Conservation (phyloP, 2,888 invertebrate species). For the Flexamia atlantica region DNA sequence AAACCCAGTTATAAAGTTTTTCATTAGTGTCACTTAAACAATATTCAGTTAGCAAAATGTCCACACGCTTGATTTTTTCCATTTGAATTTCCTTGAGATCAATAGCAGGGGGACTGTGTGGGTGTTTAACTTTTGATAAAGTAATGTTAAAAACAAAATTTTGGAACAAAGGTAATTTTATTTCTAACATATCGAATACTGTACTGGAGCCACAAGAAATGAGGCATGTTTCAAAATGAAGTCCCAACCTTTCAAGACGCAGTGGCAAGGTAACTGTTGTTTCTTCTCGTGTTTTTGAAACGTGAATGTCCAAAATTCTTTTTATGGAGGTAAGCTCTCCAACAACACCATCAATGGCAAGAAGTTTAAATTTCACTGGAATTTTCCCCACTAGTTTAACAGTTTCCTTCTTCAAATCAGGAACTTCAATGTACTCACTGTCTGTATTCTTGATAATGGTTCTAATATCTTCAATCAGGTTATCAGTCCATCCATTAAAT, state of each 20-base stretch:
- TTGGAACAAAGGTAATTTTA: background rate
- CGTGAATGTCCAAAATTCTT: background rate
- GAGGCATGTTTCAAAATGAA: conserved; percentile 10
- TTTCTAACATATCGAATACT: background rate
- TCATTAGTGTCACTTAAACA: conserved; percentile 10
- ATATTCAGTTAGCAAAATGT: background rate
- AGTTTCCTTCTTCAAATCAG: conserved; percentile 1
- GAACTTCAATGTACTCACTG: conserved; percentile 24
- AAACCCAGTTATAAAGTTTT: background rate
- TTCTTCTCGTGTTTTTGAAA: background rate
- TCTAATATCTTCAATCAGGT: background rate
- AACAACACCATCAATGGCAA: background rate
- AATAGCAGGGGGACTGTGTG: background rate
- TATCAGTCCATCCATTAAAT: background rate
- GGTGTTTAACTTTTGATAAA: background rate
- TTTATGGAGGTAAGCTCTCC: background rate
- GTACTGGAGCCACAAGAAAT: background rate
- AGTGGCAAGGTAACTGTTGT: background rate
- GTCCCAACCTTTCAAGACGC: background rate
- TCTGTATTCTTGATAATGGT: background rate
- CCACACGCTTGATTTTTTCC: background rate
- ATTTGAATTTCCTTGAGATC: background rate
- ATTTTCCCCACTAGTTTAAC: conserved; percentile 34
- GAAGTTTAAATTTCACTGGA: background rate
- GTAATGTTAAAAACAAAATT: background rate